phyloP scores from a whole-genome alignment of 2,888 invertebrate species.

The Idaea biselata region DNA sequence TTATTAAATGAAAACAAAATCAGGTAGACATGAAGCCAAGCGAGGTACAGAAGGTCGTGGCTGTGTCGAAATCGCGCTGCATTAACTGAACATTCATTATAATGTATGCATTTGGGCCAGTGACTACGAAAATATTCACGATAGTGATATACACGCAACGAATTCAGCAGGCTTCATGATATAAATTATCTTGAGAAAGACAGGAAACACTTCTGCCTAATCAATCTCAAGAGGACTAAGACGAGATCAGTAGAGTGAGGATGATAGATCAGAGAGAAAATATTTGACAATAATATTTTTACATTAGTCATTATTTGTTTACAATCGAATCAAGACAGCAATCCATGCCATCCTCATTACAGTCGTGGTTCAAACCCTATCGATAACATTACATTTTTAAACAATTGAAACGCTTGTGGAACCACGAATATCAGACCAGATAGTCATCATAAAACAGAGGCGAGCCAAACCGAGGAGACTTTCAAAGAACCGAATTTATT shows the following conservation, averaged over 20 bases:
- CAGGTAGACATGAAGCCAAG: slow-evolving; percentile 44
- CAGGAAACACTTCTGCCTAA: background rate
- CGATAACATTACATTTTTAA: background rate
- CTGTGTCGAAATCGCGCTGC: slow-evolving; percentile 60
- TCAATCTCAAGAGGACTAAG: background rate
- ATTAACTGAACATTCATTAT: slow-evolving; percentile 50
- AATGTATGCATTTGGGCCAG: slow-evolving; percentile 68
- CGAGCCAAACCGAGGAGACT: background rate
- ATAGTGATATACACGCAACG: slow-evolving; percentile 11
- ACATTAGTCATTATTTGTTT: too few relatives aligned
- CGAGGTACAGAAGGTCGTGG: slow-evolving; percentile 58
- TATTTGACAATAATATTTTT: background rate
- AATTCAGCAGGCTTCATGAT: background rate
- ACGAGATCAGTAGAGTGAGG: background rate
- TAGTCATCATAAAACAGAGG: background rate
- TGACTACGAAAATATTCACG: slow-evolving; percentile 46
- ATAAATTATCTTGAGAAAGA: background rate
- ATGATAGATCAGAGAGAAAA: background rate
- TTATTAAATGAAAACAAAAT: slow-evolving; percentile 44
- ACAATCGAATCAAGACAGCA: too few relatives aligned
- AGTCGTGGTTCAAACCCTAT: too few relatives aligned
- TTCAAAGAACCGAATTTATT: background rate
- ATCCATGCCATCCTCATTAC: too few relatives aligned
- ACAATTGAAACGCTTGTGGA: background rate
- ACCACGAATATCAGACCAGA: background rate